Percentiles rank a stretch among this genome's conserved stretches.
phyloP scores from a whole-genome alignment of 1,140 invertebrate genomes.

The Drosophila virilis region DNA sequence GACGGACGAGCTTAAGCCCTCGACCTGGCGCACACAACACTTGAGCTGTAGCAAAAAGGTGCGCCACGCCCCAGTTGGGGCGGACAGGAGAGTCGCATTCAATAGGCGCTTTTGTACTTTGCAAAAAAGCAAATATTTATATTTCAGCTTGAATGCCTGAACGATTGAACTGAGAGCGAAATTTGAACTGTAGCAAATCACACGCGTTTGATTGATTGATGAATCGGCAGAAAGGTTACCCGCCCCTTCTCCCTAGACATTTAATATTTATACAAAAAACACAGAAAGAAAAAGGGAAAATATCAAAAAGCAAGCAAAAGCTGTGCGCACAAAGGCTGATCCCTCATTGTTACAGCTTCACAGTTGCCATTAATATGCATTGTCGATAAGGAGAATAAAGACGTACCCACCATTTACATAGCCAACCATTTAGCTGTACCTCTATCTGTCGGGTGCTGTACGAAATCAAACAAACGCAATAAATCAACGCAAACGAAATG shows the following conservation, averaged over 20 bases:
- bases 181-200: constrained; percentile 82
- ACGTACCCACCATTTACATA: not conserved
- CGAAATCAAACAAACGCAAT: constrained; percentile 80
- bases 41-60: constrained; percentile 23
- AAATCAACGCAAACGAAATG: constrained; percentile 77
- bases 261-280: constrained; percentile 61
- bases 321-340: constrained; percentile 14
- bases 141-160: constrained; percentile 78
- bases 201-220: constrained; percentile 81
- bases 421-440: constrained; percentile 1
- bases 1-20: constrained; percentile 27
- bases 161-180: constrained; percentile 79
- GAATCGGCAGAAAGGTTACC: constrained; percentile 67
- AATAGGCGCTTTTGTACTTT: constrained; percentile 64
- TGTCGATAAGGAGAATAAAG: constrained; percentile 60
- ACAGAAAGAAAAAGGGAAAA: constrained; percentile 12
- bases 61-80: constrained; percentile 18
- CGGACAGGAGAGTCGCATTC: not conserved
- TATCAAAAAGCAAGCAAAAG: constrained; percentile 29
- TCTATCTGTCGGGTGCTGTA: constrained; percentile 19
- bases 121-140: constrained; percentile 79
- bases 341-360: constrained; percentile 21
- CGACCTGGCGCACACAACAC: constrained; percentile 13
- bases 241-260: constrained; percentile 19
- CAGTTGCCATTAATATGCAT: constrained; percentile 76